Evolutionary conservation across 2,797 vertebrate genomes (phyloP).

Genomic region (Heteromormyrus szaboi): DNA sequence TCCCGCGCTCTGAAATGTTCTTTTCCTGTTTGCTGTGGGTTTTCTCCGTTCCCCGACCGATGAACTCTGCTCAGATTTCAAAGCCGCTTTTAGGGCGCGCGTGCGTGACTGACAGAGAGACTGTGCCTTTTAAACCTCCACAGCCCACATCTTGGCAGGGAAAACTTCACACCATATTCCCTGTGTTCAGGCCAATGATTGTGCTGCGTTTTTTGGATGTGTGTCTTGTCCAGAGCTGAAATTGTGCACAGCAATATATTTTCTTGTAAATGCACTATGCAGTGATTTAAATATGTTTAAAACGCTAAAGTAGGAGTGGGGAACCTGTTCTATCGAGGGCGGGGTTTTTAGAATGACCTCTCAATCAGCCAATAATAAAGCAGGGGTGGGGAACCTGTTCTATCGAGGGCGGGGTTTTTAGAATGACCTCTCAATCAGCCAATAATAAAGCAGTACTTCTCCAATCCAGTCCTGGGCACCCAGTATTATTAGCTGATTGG

Average conservation of each 20-base stretch:
- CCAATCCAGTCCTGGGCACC: background rate
- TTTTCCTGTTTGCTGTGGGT: slow-evolving; percentile 18
- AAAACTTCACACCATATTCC: background rate
- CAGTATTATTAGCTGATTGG: background rate
- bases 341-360: too few species aligned
- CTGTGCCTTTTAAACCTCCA: background rate
- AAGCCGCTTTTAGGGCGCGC: background rate
- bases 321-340: too few species aligned
- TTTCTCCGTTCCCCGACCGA: background rate
- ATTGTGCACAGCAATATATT: background rate
- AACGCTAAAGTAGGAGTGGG: background rate
- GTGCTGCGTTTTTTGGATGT: background rate
- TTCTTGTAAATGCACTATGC: slow-evolving; percentile 1
- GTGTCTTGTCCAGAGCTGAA: background rate
- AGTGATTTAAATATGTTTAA: background rate
- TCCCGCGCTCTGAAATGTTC: slow-evolving; percentile 4
- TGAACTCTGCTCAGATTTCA: background rate
- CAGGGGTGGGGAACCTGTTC: background rate
- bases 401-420: background rate
- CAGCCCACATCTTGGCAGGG: background rate
- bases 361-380: background rate
- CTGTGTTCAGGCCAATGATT: background rate
- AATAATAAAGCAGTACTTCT: background rate
- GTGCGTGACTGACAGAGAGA: background rate
- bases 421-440: background rate